Conservation (phyloP, 2,113 vertebrate genomes). For the Ammodytes dubius region DNA sequence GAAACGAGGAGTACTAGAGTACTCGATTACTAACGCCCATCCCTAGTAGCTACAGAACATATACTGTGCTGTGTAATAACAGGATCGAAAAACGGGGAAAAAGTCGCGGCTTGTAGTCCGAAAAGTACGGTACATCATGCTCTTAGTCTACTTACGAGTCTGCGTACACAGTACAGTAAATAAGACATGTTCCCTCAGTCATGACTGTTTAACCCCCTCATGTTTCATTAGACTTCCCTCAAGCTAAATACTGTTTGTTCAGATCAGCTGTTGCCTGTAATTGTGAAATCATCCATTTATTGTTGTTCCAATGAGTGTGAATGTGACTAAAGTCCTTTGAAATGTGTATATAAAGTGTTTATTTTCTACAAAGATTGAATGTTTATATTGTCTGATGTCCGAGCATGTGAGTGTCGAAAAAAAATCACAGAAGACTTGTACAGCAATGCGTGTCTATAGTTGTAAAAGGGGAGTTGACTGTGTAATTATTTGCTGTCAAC, state of each 20-base stretch:
- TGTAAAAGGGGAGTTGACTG: conserved; percentile 87
- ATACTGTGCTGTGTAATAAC: too few relatives aligned
- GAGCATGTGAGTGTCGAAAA: conserved; percentile 92
- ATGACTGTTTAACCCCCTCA: conserved; percentile 64
- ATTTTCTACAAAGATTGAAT: conserved; percentile 91
- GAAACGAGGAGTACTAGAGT: too few relatives aligned
- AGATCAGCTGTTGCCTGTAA: conserved; percentile 74
- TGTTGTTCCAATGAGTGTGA: conserved; percentile 85
- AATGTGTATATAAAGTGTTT: conserved; percentile 93
- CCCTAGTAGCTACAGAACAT: too few relatives aligned
- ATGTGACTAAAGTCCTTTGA: conserved; percentile 89
- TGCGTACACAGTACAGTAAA: conserved; percentile 60
- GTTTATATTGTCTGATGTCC: conserved; percentile 88
- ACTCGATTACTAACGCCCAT: too few relatives aligned
- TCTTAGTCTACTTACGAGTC: conserved; percentile 52
- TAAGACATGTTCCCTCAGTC: conserved; percentile 46
- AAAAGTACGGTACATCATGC: too few relatives aligned
- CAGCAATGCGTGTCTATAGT: conserved; percentile 89
- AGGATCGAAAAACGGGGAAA: too few relatives aligned
- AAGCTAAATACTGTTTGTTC: conserved; percentile 69
- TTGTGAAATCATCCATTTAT: conserved; percentile 80
- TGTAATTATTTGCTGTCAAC: conserved; percentile 88
- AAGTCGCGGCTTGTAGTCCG: too few relatives aligned
- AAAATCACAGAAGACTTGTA: conserved; percentile 81
- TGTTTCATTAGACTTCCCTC: conserved; percentile 83